Conservation (phyloP, 2,113 vertebrate genomes). For the Camelus dromedarius region DNA sequence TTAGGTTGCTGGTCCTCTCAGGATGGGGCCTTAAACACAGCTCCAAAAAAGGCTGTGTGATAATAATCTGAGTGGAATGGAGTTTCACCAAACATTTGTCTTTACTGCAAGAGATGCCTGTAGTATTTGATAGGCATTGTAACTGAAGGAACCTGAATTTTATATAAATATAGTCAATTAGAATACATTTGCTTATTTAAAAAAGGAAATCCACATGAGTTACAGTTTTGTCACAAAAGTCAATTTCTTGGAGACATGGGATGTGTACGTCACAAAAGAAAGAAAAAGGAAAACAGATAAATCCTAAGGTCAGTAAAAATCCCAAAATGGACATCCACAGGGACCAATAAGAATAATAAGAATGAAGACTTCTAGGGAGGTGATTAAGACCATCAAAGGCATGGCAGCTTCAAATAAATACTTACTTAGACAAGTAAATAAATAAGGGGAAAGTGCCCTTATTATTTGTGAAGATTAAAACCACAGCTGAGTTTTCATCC, state of each 20-base stretch:
- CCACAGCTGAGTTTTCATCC: neutral
- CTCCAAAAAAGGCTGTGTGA: neutral
- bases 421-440: neutral
- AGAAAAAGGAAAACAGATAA: neutral
- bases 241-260: neutral
- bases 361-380: neutral
- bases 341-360: neutral
- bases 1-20: neutral
- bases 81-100: neutral
- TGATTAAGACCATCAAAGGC: constrained; percentile 22
- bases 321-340: neutral
- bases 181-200: neutral
- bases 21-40: neutral
- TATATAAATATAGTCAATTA: neutral
- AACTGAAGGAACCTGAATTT: constrained; percentile 3
- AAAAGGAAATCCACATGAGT: neutral
- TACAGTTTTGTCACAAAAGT: constrained; percentile 7
- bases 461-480: constrained; percentile 6
- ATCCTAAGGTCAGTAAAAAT: neutral
- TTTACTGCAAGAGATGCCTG: neutral
- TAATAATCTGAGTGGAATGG: neutral
- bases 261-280: constrained; percentile 12
- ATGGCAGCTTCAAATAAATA: neutral
- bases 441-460: neutral
- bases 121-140: neutral